These are phyloP conservation scores for Ibidorhyncha struthersii DNA, from an alignment of 2,113 vertebrate genomes.

Conservation along the genomic window DNA sequence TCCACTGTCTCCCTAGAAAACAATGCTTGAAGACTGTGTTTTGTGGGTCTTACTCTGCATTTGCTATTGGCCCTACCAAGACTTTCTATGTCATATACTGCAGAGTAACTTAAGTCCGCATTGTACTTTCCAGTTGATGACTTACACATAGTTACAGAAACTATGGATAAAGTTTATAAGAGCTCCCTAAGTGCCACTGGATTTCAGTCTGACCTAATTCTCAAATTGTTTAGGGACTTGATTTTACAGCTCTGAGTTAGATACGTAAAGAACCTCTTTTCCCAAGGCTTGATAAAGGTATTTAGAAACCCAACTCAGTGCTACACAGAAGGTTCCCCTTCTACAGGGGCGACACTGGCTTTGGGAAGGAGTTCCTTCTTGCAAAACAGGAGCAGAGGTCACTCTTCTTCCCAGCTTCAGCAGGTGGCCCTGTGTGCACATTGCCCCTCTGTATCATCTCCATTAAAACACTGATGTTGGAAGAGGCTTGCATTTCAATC, in stretches of 20 bases:
- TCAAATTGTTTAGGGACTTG: background rate
- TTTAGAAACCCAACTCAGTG: background rate
- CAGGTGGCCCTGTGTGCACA: accelerated
- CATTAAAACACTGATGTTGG: background rate
- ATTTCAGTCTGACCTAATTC: background rate
- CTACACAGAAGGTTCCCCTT: background rate
- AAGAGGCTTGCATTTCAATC: background rate
- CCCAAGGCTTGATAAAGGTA: background rate
- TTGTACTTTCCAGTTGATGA: accelerated
- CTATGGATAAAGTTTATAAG: accelerated
- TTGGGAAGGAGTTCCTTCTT: background rate
- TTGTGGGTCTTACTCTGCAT: accelerated
- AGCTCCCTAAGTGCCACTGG: accelerated
- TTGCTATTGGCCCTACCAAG: background rate
- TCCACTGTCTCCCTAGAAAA: background rate
- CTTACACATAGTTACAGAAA: accelerated
- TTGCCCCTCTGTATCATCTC: background rate
- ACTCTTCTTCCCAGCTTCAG: background rate
- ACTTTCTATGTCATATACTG: accelerated
- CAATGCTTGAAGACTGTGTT: background rate
- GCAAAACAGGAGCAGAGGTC: background rate
- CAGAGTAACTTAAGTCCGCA: background rate
- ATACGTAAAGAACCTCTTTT: background rate
- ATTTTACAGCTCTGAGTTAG: background rate
- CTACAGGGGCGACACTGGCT: accelerated